Conservation (phyloP, 2,888 invertebrate genomes). For the Hydriomena furcata region DNA sequence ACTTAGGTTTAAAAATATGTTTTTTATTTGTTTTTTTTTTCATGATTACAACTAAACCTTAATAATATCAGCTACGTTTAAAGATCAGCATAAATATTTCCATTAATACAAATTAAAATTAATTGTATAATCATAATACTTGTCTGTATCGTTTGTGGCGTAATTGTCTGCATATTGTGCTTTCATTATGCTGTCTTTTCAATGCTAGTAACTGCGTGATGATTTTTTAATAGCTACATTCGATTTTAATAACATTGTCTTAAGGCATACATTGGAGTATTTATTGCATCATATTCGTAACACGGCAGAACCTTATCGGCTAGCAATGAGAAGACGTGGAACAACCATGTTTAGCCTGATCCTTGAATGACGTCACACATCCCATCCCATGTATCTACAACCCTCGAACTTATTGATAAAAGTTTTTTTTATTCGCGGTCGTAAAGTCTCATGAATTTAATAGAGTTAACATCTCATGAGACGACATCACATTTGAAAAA, state of each 20-base stretch:
- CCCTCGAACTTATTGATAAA: too few relatives aligned
- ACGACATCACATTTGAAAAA: too few relatives aligned
- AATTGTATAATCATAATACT: conserved; percentile 50
- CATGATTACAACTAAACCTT: conserved; percentile 66
- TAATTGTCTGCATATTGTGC: conserved; percentile 64
- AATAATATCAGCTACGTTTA: conserved; percentile 67
- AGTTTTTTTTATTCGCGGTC: too few relatives aligned
- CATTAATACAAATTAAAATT: conserved; percentile 53
- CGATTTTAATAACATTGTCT: conserved; percentile 27
- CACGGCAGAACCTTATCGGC: conserved; percentile 16
- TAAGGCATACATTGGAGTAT: conserved; percentile 22
- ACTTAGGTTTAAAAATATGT: conserved; percentile 56
- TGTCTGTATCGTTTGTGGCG: conserved; percentile 66
- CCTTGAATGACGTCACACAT: background rate
- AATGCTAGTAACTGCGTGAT: conserved; percentile 42
- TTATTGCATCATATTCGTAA: background rate
- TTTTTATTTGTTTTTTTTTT: conserved; percentile 41
- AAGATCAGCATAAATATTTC: conserved; percentile 58
- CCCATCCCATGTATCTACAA: too few relatives aligned
- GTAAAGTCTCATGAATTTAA: too few relatives aligned
- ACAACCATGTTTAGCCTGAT: conserved; percentile 3
- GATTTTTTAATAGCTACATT: conserved; percentile 11
- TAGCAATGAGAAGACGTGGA: conserved; percentile 49
- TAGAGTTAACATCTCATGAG: too few relatives aligned
- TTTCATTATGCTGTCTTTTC: conserved; percentile 51